Base-by-base conservation (phyloP, 2,797 vertebrate species). In the Psittacula derbiana region DNA sequence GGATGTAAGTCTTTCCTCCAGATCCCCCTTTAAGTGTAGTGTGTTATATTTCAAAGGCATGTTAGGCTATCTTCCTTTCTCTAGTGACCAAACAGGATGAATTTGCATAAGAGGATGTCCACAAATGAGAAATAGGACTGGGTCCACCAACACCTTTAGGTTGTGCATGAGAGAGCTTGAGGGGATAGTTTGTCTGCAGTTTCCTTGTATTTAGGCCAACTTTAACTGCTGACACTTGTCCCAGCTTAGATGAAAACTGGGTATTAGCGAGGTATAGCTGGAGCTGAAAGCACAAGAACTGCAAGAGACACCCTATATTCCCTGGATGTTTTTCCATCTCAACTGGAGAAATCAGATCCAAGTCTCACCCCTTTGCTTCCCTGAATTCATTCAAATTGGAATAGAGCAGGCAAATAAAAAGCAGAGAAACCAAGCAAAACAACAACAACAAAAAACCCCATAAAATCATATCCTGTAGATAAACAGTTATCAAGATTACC, bases 41-140 rank as follows among this genome's bases (percentile, higher is more conserved):
- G 53, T 71, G 62, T 88, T 94, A 43, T 43, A 93, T 95, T 95
- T 96, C 88, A 88, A 92, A 96, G 66, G 24, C 52, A 58, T 8
- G 1, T 88, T 46, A 71, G 44, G 20, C 44, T 92, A 93, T 91
- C 71, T 88, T 91, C 82, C 82, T 53, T 16, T 80, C 72, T 90
- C 49, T 83, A 36, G 14, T 83, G 65, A 74, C 79, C 76, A 83
- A 69, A 73, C 3, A 16, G 41, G 52, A 90, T 71, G 57, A 83
- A 91, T 86, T 41, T 88, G 55, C 33, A 52, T 72, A 83, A 78
- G 88, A 86, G 57, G 40, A 46, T 65, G 72, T 49, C 65, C 72
- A 88, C 38, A 80, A 72, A 91, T 28, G 16, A 83, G 65, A 86
- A 91, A 89, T 31, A 90, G 44, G n/a, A 85, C 79, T 21, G 64